Evolutionary conservation across 2,797 vertebrate species (phyloP).

Genomic region (Oreonectes daqikongensis): DNA sequence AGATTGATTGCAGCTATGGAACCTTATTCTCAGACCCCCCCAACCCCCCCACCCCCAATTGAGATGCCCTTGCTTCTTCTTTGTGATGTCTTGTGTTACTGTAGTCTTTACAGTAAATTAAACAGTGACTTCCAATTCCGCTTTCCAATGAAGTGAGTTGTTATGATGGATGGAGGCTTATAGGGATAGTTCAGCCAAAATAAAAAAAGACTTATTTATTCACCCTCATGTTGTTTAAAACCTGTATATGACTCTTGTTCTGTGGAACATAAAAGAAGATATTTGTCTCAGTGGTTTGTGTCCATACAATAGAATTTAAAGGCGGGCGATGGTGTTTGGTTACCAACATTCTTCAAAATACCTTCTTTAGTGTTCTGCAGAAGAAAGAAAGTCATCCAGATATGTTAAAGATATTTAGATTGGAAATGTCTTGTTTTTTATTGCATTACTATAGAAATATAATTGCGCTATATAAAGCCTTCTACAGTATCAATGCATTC

Average conservation of each 20-base stretch:
- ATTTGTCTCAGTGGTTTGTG: too few species aligned
- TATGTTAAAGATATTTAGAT: background rate
- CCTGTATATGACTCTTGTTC: too few species aligned
- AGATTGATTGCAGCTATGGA: background rate
- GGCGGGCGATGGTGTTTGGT: too few species aligned
- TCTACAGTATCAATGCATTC: constrained; percentile 62
- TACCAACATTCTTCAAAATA: too few species aligned
- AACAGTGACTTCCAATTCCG: constrained; percentile 27
- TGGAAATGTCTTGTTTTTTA: constrained; percentile 15
- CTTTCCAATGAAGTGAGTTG: constrained; percentile 11
- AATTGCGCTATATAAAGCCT: constrained; percentile 68
- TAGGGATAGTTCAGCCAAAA: too few species aligned
- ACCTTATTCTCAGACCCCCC: background rate
- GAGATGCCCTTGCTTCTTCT: background rate
- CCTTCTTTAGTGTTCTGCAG: too few species aligned
- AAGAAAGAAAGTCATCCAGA: too few species aligned
- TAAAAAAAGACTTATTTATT: too few species aligned
- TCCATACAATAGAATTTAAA: too few species aligned
- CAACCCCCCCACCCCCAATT: background rate
- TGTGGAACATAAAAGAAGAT: too few species aligned
- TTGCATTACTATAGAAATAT: constrained; percentile 40
- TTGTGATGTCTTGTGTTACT: background rate
- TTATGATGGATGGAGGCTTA: background rate
- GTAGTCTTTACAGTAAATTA: constrained; percentile 9
- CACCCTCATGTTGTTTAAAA: too few species aligned